Evolutionary conservation across 1,140 invertebrate genomes (phyloP).

Genomic region (Brachionus koreanus): DNA sequence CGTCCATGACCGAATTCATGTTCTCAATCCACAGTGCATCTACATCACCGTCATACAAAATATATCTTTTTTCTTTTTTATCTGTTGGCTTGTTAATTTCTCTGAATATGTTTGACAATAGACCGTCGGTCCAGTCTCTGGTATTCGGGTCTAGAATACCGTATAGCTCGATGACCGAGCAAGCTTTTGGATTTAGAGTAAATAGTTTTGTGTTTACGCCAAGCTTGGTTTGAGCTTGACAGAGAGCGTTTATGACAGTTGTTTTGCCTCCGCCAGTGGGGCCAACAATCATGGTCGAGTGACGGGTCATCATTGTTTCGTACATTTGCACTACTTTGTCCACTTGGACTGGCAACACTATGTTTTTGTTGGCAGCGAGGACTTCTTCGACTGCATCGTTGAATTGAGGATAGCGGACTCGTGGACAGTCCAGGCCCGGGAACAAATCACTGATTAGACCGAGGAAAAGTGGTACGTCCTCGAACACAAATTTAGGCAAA

Average conservation of each 20-base stretch:
- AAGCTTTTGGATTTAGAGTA: constrained; percentile 73
- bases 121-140: constrained; percentile 83
- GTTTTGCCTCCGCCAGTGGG: constrained; percentile 85
- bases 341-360: constrained; percentile 73
- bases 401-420: constrained; percentile 77
- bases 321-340: constrained; percentile 84
- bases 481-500: constrained; percentile 81
- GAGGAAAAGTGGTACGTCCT: constrained; percentile 81
- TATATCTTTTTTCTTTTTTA: constrained; percentile 71
- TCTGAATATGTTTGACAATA: constrained; percentile 81
- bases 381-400: constrained; percentile 70
- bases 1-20: constrained; percentile 94
- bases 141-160: constrained; percentile 78
- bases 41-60: constrained; percentile 85
- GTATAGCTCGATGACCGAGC: constrained; percentile 79
- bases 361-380: constrained; percentile 67
- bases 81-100: constrained; percentile 75
- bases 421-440: constrained; percentile 77
- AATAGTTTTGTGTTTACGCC: constrained; percentile 72
- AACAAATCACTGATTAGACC: constrained; percentile 82
- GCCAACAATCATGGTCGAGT: constrained; percentile 83
- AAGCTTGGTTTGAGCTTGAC: constrained; percentile 71
- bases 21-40: constrained; percentile 90
- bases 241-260: constrained; percentile 74
- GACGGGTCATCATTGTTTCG: constrained; percentile 86